Evolutionary conservation across 2,113 vertebrate species (phyloP), one percentile per base, ranked within the genome.

Genomic region (Lipophrys pholis): DNA sequence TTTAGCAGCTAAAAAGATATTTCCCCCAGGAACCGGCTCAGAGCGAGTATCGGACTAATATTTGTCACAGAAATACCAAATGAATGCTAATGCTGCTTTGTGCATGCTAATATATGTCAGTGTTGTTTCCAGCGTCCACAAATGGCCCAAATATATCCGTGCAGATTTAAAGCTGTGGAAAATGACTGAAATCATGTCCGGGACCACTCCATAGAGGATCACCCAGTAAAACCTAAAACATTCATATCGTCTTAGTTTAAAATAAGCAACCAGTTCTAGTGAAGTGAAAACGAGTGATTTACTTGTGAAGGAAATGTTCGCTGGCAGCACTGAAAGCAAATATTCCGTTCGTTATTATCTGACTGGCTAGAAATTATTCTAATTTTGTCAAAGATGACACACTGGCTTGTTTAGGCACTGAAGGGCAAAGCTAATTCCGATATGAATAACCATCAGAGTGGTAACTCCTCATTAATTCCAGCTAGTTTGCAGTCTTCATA

Each of bases 401-500:
- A 38, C 42, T 49, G 17, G 36, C 48, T 14, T 30, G 5, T 49
- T 51, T 16, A 39, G 52, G 35, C 16, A 11, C 16, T 9, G 0
- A 0, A 30, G 61, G 38, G 8, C 36, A 53, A 7, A 43, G 51
- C 35, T 54, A 46, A 77, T 73, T 56, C 53, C 35, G 6, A 12
- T 39, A 50, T 39, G 49, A 45, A 59, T 56, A n/a, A 54, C 21
- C 63, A 35, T 21, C 43, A 49, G 14, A 12, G 14, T 9, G 39
- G 41, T 46, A 14, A 61, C 8, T 56, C 17, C n/a, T 11, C 53
- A 68, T 58, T 49, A 51, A 41, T 35, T 43, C 15, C 21, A 16
- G 15, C 65, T 50, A 52, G 46, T 35, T 57, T 48, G 51, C 45
- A 69, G 45, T 16, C 39, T 35, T 21, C 38, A 38, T 46, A 62